Evolutionary conservation across 2,113 vertebrate genomes (phyloP).

Genomic region (Amia ocellicauda): DNA sequence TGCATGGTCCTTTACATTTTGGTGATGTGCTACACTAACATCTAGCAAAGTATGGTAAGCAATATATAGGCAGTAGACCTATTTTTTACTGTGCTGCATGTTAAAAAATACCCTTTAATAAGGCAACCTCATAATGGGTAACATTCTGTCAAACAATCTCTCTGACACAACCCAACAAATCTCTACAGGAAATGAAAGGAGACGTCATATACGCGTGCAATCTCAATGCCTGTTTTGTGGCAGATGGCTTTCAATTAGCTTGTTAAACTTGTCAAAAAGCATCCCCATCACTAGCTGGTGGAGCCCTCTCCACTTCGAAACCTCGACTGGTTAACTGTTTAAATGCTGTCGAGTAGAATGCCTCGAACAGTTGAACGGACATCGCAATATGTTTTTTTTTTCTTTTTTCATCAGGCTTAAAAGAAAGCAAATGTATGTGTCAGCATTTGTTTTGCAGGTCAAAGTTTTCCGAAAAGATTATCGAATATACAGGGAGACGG

Average conservation of each 20-base stretch:
- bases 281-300: conserved; percentile 5
- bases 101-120: conserved; percentile 10
- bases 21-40: no score
- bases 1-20: no score
- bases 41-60: no score
- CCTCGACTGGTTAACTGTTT: not conserved
- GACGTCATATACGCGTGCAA: not conserved
- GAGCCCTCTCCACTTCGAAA: conserved; percentile 12
- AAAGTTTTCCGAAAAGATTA: not conserved
- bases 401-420: no score
- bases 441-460: not conserved
- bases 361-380: not conserved
- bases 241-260: conserved; percentile 13
- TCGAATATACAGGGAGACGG: not conserved
- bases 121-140: not conserved
- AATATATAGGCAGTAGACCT: not conserved
- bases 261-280: conserved; percentile 8
- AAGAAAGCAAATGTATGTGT: not conserved
- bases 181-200: conserved; percentile 1
- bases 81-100: not conserved
- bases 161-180: not conserved
- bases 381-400: no score
- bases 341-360: not conserved
- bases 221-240: conserved; percentile 1
- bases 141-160: conserved; percentile 11